Evolutionary conservation across 2,797 vertebrate species (phyloP).

Genomic region (Takifugu ocellatus): DNA sequence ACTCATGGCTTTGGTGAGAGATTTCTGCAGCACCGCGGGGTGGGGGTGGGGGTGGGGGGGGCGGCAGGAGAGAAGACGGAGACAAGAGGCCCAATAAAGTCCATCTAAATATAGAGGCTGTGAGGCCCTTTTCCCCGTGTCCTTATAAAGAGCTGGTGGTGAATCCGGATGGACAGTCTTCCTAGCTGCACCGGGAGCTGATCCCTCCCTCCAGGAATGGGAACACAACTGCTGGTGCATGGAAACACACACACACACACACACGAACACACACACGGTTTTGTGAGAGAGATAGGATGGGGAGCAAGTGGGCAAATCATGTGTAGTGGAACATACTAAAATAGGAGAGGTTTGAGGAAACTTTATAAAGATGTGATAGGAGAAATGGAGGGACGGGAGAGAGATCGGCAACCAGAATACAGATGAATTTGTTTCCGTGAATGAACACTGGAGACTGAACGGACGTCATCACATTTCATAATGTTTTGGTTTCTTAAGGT

Average conservation of each 20-base stretch:
- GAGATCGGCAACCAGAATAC: conserved; percentile 36
- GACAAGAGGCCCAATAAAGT: conserved; percentile 74
- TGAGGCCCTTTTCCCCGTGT: conserved; percentile 63
- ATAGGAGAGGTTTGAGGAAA: conserved; percentile 66
- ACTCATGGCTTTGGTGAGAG: conserved; percentile 65
- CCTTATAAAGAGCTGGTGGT: conserved; percentile 81
- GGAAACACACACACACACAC: conserved; percentile 33
- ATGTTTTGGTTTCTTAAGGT: conserved; percentile 31
- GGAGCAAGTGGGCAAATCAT: conserved; percentile 43
- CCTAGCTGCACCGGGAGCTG: conserved; percentile 41
- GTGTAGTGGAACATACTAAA: conserved; percentile 71
- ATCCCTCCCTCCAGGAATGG: conserved; percentile 60
- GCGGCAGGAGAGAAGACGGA: conserved; percentile 34
- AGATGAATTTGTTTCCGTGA: conserved; percentile 30
- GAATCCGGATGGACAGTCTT: conserved; percentile 58
- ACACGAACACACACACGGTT: conserved; percentile 28
- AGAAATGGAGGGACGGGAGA: conserved; percentile 25
- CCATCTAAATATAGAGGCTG: conserved; percentile 77
- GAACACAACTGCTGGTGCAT: conserved; percentile 49
- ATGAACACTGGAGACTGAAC: conserved; percentile 39
- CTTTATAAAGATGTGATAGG: conserved; percentile 39
- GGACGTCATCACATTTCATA: conserved; percentile 24
- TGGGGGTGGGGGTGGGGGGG: conserved; percentile 34
- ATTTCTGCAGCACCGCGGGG: conserved; percentile 55
- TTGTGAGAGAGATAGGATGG: conserved; percentile 25